These are phyloP conservation scores for Nannoperca obscura DNA, from an alignment of 2,797 vertebrate species.

Conservation along the genomic window DNA sequence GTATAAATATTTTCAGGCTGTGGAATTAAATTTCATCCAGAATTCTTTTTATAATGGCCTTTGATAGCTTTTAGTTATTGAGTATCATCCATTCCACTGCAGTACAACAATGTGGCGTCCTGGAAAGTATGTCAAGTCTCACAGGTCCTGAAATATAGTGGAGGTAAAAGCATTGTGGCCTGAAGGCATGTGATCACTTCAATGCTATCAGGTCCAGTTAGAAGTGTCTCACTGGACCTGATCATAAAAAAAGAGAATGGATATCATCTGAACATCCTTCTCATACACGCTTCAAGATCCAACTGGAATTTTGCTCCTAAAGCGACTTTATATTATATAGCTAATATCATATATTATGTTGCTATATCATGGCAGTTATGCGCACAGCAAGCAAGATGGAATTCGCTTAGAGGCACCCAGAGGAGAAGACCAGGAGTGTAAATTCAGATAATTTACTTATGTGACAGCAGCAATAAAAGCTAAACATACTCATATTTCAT, in stretches of 20 bases:
- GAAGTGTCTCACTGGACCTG: slow-evolving; percentile 50
- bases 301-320: slow-evolving; percentile 8
- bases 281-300: background rate
- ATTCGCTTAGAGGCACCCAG: slow-evolving; percentile 38
- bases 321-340: slow-evolving; percentile 19
- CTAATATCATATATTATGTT: too few relatives aligned
- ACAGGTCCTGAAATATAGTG: slow-evolving; percentile 38
- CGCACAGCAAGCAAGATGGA: slow-evolving; percentile 34
- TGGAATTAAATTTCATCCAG: background rate
- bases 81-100: background rate
- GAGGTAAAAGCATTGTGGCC: slow-evolving; percentile 53
- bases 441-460: slow-evolving; percentile 5
- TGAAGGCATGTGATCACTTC: slow-evolving; percentile 34
- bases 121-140: slow-evolving; percentile 14
- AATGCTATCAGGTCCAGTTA: slow-evolving; percentile 18
- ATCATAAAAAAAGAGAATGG: slow-evolving; percentile 64
- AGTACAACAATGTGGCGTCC: background rate
- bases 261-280: slow-evolving; percentile 10
- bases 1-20: too few relatives aligned
- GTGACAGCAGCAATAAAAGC: background rate
- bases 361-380: slow-evolving; percentile 16
- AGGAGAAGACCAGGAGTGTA: background rate
- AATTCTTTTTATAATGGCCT: background rate
- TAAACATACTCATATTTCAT: background rate
- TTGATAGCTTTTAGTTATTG: too few relatives aligned